phyloP scores from a whole-genome alignment of 2,797 vertebrate genomes.

The Tolypeutes matacus region DNA sequence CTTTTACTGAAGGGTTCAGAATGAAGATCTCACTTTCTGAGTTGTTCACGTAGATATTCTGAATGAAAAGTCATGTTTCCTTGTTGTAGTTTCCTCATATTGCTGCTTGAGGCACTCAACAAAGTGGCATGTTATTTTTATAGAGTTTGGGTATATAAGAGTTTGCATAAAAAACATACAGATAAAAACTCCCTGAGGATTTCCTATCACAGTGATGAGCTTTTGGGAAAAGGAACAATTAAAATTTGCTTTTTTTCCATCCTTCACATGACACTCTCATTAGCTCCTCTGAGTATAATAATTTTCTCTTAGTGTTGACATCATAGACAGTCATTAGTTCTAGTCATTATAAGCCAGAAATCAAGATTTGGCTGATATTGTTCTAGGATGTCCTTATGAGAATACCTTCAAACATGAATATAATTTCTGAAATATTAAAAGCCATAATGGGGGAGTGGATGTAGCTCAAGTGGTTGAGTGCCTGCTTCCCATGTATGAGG shows the following conservation, averaged over 20 bases:
- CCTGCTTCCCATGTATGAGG: too few species aligned
- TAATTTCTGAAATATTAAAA: slow-evolving; percentile 21
- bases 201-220: neutral
- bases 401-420: neutral
- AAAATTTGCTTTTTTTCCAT: neutral
- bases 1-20: neutral
- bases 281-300: neutral
- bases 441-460: neutral
- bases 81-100: neutral
- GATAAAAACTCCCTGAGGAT: neutral
- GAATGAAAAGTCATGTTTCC: neutral
- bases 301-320: neutral
- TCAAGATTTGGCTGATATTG: neutral
- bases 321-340: neutral
- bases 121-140: neutral
- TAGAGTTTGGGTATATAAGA: neutral
- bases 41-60: neutral
- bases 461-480: too few species aligned
- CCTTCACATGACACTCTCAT: neutral
- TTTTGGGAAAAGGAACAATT: neutral
- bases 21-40: neutral
- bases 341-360: neutral
- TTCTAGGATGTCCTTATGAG: neutral
- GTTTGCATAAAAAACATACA: neutral
- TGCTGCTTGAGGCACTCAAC: neutral